These are phyloP conservation scores for Drosophila varians DNA, from an alignment of 1,140 invertebrate species.

Conservation along the genomic window DNA sequence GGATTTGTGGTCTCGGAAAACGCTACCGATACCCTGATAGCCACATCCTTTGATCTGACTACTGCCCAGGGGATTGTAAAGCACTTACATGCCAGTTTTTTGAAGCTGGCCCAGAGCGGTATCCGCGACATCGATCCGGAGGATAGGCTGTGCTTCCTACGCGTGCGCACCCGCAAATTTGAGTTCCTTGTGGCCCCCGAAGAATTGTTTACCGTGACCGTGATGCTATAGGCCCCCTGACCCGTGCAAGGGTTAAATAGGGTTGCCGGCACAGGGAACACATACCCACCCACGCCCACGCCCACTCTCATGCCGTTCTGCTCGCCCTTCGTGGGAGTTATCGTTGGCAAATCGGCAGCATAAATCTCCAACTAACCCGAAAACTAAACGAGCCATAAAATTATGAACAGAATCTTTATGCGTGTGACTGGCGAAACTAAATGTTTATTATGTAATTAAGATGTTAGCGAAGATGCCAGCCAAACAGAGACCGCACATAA, in stretches of 20 bases:
- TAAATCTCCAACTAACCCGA: slow-evolving; percentile 55
- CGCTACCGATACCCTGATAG: slow-evolving; percentile 23
- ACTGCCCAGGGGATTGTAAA: slow-evolving; percentile 50
- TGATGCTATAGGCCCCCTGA: slow-evolving; percentile 33
- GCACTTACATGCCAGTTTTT: slow-evolving; percentile 37
- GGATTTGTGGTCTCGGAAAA: slow-evolving; percentile 60
- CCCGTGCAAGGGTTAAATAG: slow-evolving; percentile 6
- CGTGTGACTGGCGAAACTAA: slow-evolving; percentile 65
- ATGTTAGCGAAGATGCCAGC: slow-evolving; percentile 70
- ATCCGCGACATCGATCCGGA: slow-evolving; percentile 62
- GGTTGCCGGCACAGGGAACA: neutral
- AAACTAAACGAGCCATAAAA: slow-evolving; percentile 79
- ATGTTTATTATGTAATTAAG: slow-evolving; percentile 81
- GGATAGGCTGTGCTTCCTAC: slow-evolving; percentile 41
- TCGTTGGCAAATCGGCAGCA: slow-evolving; percentile 17
- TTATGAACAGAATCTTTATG: slow-evolving; percentile 53
- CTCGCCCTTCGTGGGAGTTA: slow-evolving; percentile 14
- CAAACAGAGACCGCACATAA: slow-evolving; percentile 32
- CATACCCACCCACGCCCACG: neutral
- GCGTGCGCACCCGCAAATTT: slow-evolving; percentile 57
- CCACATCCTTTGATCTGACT: slow-evolving; percentile 58
- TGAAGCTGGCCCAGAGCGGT: slow-evolving; percentile 49
- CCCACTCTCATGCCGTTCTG: neutral
- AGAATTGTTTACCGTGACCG: slow-evolving; percentile 53
- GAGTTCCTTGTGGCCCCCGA: slow-evolving; percentile 63